A percentile compares a stretch with the other conserved stretches of the same genome.
Conservation (phyloP, 2,888 invertebrate genomes). For the Arrhopalites spinosus region DNA sequence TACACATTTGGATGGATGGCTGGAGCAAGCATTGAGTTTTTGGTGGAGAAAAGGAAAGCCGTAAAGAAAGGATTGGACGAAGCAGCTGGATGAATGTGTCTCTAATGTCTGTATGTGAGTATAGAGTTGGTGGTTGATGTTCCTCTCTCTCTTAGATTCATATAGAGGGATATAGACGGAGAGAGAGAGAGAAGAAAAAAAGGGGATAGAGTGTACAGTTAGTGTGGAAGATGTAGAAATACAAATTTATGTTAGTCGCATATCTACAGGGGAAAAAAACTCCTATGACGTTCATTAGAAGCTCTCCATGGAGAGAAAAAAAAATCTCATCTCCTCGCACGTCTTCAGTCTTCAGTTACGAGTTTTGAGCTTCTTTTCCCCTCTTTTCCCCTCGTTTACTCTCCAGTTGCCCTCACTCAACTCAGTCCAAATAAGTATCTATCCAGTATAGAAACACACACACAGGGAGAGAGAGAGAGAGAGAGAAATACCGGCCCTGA, state of each 20-base stretch:
- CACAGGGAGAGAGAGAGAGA: not conserved
- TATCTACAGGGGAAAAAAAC: conserved; percentile 15
- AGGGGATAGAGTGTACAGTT: not conserved
- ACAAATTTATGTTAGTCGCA: conserved; percentile 32
- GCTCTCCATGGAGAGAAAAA: conserved; percentile 19
- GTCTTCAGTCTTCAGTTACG: conserved; percentile 33
- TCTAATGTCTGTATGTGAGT: conserved; percentile 15
- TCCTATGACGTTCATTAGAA: conserved; percentile 37
- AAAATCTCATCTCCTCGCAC: conserved; percentile 40
- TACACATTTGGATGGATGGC: conserved; percentile 18
- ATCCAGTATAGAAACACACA: not conserved
- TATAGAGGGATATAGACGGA: not conserved
- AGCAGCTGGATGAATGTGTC: conserved; percentile 33
- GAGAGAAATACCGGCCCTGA: not conserved
- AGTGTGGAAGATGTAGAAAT: conserved; percentile 32
- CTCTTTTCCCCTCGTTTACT: conserved; percentile 38
- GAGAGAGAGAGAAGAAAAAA: conserved; percentile 3
- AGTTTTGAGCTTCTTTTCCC: conserved; percentile 33
- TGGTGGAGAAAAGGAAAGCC: conserved; percentile 31
- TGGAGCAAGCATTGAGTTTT: conserved; percentile 1
- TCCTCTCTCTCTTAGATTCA: too few relatives aligned
- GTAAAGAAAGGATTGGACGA: conserved; percentile 36
- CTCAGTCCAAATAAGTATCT: conserved; percentile 35
- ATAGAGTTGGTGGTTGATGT: not conserved
- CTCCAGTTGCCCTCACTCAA: conserved; percentile 38